Base-by-base conservation (phyloP, 2,113 vertebrate genomes). In the Patagioenas fasciata region DNA sequence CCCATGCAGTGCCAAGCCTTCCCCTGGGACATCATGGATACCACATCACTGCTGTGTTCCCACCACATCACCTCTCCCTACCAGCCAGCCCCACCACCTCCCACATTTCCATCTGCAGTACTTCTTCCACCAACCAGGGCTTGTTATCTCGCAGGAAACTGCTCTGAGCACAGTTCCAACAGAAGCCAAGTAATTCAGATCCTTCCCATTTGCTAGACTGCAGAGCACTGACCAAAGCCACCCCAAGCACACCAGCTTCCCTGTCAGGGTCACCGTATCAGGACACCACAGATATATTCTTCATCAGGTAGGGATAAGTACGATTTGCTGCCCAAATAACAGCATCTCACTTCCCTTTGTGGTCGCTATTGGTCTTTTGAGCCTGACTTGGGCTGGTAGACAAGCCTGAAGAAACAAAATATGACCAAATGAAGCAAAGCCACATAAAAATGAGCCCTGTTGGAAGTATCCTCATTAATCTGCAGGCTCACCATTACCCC, bases 1-100 rank as follows among this genome's bases (percentile, higher is more conserved):
- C 13, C 44, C 34, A 50, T 3, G 0, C 0, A 0, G 24, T 77
- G 17, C 53, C 78, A 85, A 61, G 2, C 3, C 4, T 48, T 19
- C 29, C 62, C 2, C 0, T 0, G 1, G 34, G 51, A 80, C 25
- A 19, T 18, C 3, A 1, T 1, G 15, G 13, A 57, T 48, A 80
- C 1, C 24, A 31, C 26, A n/a, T 13, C 38, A 17, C 19, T 3
- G 3, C 8, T 51, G 31, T 31, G 5, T 67, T 81, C 34, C 60
- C n/a, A 75, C 25, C 29, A 51, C 40, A 25, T 18, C 60, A 53
- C 0, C 8, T 23, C 36, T 48, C 64, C 50, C 69, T 36, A 48
- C 29, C 38, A 83, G 2, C 40, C 51, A 69, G 51, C 40, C 36
- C 10, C 53, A 23, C 3, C 0, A 57, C 9, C 40, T 40, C 48